Evolutionary conservation across 1,140 invertebrate species (phyloP), one percentile per base, ranked within the genome.

Genomic region (Hyles euphorbiae): DNA sequence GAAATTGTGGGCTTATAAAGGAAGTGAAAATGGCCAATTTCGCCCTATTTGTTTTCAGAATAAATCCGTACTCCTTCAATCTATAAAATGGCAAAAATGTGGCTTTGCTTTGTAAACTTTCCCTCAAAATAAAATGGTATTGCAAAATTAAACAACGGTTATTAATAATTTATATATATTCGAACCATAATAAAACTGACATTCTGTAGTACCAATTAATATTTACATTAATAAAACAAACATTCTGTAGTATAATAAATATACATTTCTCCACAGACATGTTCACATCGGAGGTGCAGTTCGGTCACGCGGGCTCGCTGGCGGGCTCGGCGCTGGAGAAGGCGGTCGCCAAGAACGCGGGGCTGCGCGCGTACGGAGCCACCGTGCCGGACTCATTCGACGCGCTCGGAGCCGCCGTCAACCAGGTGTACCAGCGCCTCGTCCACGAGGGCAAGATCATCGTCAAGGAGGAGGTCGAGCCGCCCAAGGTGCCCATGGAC

Each of bases 401-500:
- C 84, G 95, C 93, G 56, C 91, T 99, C 1, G 98, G 96, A 22
- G 80, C 86, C 1, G 68, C 91, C 67, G 94, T 99, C 56, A 91
- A 93, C 32, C 89, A 93, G 74, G 92, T 95, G 63, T 99, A 98
- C 88, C 89, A 93, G 45, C 91, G 93, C 49, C 89, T 99, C 36
- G 96, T 99, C 0, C 89, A 91, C 32, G 91, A 94, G 50, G 97
- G 97, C 36, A 91, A 92, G 0, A 97, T 99, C 69, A 92, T 96
- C 8, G 96, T 96, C 0, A 92, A 93, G 71, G 93, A 96, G 40
- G 99, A 99, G 90, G 92, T 97, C 36, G 96, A 98, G 12, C 98
- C 99, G 44, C 99, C 99, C 10, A 99, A 98, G 49, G 98, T 99
- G 34, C 98, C 98, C 2, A 99, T 99, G 98, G 98, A 99, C 84